Evolutionary conservation across 2,888 invertebrate genomes (phyloP), one percentile per base, ranked within the genome.

Genomic region (Sphaerophoria rueppellii): DNA sequence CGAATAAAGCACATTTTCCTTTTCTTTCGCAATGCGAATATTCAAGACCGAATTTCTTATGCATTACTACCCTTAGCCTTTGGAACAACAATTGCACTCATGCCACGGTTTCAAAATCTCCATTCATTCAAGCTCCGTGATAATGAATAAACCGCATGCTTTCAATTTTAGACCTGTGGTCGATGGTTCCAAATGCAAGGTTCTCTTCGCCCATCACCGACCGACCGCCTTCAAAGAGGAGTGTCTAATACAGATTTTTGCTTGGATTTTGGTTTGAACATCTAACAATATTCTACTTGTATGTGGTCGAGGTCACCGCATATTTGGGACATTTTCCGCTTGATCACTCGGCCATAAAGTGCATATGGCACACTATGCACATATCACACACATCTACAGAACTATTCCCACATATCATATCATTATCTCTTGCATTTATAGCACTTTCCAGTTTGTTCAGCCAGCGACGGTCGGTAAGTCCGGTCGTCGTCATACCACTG

Each of bases 101-200:
- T 9, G 4, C 34, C 52, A 34, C 37, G 32, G 11, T 32, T 24
- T 24, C 24, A 24, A 1, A 24, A 24, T 2, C 2, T 24, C 24
- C 24, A 24, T 24, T 12, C 11, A 74, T 72, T 46, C 46, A 74
- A 74, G 65, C 82, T 60, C 63, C 63, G 60, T 79, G 71, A 81
- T 85, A 85, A 81, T 85, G 76, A 85, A 73, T 85, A 85, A 85
- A 77, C 85, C 85, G 65, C 85, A 85, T 73, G 81, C 85, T 77
- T 85, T 81, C 85, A 81, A 81, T 81, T 85, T 80, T 48, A 61
- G 72, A 43, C 72, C 63, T 85, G 83, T 43, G 83, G 83, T 85
- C 76, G 34, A 69, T 80, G 83, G 69, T 72, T 80, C 48, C 54
- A 46, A 37, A 35, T 24, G 46, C 34, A 43, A 37, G 40, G 43